Percentiles rank a stretch among this genome's conserved stretches.
These are phyloP conservation scores for Oasisia sp. DNA, from an alignment of 2,888 invertebrate genomes.

Conservation along the genomic window DNA sequence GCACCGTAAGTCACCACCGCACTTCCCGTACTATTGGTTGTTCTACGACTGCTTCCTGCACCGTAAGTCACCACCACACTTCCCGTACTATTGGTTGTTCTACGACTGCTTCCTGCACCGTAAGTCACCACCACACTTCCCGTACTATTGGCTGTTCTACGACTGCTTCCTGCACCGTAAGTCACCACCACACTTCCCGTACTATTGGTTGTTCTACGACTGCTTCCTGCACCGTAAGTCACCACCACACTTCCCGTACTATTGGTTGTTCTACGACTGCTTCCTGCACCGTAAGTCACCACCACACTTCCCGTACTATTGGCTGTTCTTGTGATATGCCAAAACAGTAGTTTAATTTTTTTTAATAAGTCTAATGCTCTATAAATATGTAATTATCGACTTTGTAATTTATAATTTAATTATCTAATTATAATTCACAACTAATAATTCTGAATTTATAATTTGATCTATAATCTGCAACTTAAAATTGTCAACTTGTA, in stretches of 20 bases:
- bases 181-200: too few species aligned
- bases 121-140: too few species aligned
- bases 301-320: too few species aligned
- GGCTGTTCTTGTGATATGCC: too few species aligned
- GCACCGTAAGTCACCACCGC: slow-evolving; percentile 77
- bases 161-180: slow-evolving; percentile 94
- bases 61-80: slow-evolving; percentile 72
- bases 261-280: too few species aligned
- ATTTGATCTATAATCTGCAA: not conserved
- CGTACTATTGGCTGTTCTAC: too few species aligned
- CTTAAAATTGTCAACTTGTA: not conserved
- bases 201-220: too few species aligned
- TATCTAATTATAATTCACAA: not conserved
- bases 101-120: slow-evolving; percentile 98
- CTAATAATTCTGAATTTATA: not conserved
- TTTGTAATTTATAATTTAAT: not conserved
- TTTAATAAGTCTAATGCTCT: too few species aligned
- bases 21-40: too few species aligned
- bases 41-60: slow-evolving; percentile 99
- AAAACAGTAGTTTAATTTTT: too few species aligned
- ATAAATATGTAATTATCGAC: not conserved
- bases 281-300: slow-evolving; percentile 82
- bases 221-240: slow-evolving; percentile 88
- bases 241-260: too few species aligned
- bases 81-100: too few species aligned